Conservation (phyloP, 2,888 invertebrate species). For the Tolmerus cingulatus region DNA sequence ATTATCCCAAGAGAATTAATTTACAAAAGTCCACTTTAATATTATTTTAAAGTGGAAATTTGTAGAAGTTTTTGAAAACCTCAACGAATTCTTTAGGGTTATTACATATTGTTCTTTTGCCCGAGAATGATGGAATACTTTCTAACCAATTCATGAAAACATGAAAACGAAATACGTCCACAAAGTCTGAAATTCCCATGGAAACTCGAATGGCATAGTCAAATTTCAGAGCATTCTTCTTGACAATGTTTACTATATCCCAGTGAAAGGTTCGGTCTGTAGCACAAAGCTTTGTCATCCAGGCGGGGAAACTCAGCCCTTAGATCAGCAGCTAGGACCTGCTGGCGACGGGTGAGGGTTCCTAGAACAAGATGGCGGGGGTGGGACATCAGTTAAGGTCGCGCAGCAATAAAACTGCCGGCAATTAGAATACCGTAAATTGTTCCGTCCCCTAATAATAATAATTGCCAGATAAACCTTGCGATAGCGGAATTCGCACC, state of each 20-base stretch:
- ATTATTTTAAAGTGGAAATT: neutral
- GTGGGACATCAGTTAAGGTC: neutral
- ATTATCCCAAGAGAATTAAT: too few species aligned
- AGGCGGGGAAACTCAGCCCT: neutral
- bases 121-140: neutral
- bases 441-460: slow-evolving; percentile 9
- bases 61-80: neutral
- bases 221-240: neutral
- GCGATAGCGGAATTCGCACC: neutral
- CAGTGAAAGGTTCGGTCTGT: neutral
- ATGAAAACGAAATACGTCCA: neutral
- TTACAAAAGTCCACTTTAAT: neutral
- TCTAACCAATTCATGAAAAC: neutral
- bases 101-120: neutral
- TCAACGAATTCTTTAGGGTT: neutral
- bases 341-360: neutral
- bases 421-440: neutral
- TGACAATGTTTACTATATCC: neutral
- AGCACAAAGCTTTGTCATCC: neutral
- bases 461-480: neutral
- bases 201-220: neutral
- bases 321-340: neutral
- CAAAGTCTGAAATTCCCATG: neutral
- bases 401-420: neutral
- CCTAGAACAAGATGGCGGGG: neutral